Percentiles rank a stretch among this genome's conserved stretches.
Conservation (phyloP, 2,797 vertebrate genomes). For the Sebastes minor region DNA sequence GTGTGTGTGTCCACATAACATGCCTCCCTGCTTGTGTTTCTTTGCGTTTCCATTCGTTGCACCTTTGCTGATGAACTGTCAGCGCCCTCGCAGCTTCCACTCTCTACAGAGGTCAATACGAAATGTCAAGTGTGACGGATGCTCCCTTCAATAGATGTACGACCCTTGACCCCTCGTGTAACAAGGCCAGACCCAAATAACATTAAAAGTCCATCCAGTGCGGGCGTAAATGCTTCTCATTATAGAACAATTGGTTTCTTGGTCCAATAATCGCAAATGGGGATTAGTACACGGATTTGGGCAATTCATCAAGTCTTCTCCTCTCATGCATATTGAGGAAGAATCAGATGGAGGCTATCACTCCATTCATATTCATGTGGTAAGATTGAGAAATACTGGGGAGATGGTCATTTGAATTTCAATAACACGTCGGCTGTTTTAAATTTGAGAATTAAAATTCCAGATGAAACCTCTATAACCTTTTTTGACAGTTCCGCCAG, state of each 20-base stretch:
- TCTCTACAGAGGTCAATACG: slow-evolving; percentile 58
- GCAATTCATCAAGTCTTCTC: slow-evolving; percentile 71
- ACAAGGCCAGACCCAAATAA: slow-evolving; percentile 52
- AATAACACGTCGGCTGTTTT: slow-evolving; percentile 57
- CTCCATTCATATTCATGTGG: slow-evolving; percentile 74
- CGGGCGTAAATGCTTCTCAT: slow-evolving; percentile 66
- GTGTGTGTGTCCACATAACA: background rate
- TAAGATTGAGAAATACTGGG: slow-evolving; percentile 60
- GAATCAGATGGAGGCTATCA: slow-evolving; percentile 53
- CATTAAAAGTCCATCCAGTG: slow-evolving; percentile 67
- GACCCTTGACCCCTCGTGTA: slow-evolving; percentile 65
- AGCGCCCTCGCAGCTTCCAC: slow-evolving; percentile 18
- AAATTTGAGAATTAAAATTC: slow-evolving; percentile 64
- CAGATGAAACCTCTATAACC: slow-evolving; percentile 62
- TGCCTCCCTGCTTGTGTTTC: slow-evolving; percentile 12
- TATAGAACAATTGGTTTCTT: slow-evolving; percentile 74
- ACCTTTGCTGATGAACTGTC: slow-evolving; percentile 57
- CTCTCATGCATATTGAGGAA: slow-evolving; percentile 69
- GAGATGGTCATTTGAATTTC: slow-evolving; percentile 76
- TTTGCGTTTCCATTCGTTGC: slow-evolving; percentile 33
- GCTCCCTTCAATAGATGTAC: slow-evolving; percentile 46
- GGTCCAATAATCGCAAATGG: slow-evolving; percentile 64
- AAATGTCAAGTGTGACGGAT: slow-evolving; percentile 78
- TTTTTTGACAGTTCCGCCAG: slow-evolving; percentile 57
- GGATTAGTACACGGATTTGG: slow-evolving; percentile 65